Evolutionary conservation across 2,888 invertebrate species (phyloP), one percentile per base, ranked within the genome.

Genomic region (Rambutsinella grinnellia): DNA sequence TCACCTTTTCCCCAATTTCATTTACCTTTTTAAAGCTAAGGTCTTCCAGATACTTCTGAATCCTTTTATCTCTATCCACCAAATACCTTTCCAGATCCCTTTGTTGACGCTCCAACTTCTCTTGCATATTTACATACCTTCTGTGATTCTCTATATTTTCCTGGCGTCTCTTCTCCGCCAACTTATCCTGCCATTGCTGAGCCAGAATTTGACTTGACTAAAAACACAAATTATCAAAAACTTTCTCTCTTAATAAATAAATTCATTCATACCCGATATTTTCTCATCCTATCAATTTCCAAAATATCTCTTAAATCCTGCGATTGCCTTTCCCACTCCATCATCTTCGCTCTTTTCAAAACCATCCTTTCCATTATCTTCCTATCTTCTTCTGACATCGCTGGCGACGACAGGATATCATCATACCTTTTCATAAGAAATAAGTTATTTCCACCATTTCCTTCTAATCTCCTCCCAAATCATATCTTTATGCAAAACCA

Each of bases 71-170:
- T 56, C 85, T 81, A 23, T 81, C 81, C 54, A 83, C 81, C 44
- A 85, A 83, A 51, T 84, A 85, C 46, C 71, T 79, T 23, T 85
- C 84, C 56, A 86, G 82, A n/a, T 80, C 79, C 19, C 78, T 82
- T 58, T 85, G 85, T 17, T 85, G 85, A 27, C 82, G 80, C 17
- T 84, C 81, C 56, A 85, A 82, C 70, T 83, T 84, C 36, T 83
- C 82, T 70, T 85, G 85, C 27, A 86, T 82, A 75, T 85, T 85
- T 61, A 86, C 84, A 79, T 84, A 85, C 54, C 85, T 78, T 26
- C 76, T 71, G 24, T 84, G 62, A 63, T 85, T 86, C 60, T 85
- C 82, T 44, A 83, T 69, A 51, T 84, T 85, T 67, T 86, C 85
- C 15, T 82, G 46, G 57, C 80, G 80, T 56, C 85, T 76, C 69